These are phyloP conservation scores for Eulimnadia texana DNA, from an alignment of 1,140 invertebrate species.

Conservation along the genomic window DNA sequence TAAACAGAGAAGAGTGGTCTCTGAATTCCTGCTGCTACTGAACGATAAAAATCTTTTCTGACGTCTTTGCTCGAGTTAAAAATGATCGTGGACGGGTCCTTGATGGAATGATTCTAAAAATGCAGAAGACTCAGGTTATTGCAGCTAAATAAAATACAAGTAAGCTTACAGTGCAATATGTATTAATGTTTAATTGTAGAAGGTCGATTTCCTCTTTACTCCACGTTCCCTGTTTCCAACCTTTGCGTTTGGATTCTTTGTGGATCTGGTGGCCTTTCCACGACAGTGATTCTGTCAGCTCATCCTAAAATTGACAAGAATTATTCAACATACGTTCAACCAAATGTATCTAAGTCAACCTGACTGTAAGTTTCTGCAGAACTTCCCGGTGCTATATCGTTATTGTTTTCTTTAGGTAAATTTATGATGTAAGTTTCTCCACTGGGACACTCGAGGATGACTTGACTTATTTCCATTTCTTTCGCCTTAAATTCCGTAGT, in stretches of 20 bases:
- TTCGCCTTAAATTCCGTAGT: no score
- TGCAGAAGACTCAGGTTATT: slow-evolving; percentile 22
- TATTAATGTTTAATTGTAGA: slow-evolving; percentile 30
- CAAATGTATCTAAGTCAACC: neutral
- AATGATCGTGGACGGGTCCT: slow-evolving; percentile 33
- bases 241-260: slow-evolving; percentile 28
- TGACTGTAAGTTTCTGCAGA: neutral
- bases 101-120: slow-evolving; percentile 25
- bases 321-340: neutral
- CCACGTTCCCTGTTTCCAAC: slow-evolving; percentile 38
- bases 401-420: neutral
- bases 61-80: slow-evolving; percentile 38
- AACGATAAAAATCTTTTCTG: slow-evolving; percentile 36
- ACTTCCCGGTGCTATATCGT: neutral
- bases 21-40: slow-evolving; percentile 32
- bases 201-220: slow-evolving; percentile 34
- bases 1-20: slow-evolving; percentile 37
- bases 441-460: neutral
- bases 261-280: neutral
- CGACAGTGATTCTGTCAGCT: neutral
- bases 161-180: slow-evolving; percentile 31
- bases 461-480: neutral
- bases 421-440: neutral
- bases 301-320: neutral
- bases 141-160: neutral